These are phyloP conservation scores for Margarornis squamiger DNA, from an alignment of 2,797 vertebrate genomes.

Conservation along the genomic window DNA sequence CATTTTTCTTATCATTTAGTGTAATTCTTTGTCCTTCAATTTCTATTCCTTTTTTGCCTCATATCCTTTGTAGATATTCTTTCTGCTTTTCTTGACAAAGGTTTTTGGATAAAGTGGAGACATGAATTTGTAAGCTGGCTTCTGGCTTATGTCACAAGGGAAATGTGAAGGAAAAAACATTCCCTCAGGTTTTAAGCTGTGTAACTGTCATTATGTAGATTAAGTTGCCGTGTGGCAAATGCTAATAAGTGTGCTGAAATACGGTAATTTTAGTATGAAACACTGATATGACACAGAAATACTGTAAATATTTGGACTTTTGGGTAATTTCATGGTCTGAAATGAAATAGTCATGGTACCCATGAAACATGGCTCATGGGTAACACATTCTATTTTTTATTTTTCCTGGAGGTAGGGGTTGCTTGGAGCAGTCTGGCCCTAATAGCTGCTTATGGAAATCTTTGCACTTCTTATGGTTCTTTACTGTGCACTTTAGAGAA, in stretches of 20 bases:
- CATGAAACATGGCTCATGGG: neutral
- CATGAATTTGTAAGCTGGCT: neutral
- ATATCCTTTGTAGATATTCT: neutral
- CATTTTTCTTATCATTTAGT: neutral
- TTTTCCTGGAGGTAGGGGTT: neutral
- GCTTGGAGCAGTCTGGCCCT: fast-evolving
- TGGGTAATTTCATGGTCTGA: neutral
- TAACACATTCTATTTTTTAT: neutral
- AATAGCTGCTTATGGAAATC: neutral
- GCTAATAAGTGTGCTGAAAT: neutral
- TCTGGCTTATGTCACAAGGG: neutral
- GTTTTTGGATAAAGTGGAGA: neutral
- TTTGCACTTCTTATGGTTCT: neutral
- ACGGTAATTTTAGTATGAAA: neutral
- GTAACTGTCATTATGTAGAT: neutral
- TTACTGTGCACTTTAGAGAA: neutral
- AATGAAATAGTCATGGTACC: neutral
- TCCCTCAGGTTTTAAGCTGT: neutral
- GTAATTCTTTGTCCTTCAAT: neutral
- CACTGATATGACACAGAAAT: neutral
- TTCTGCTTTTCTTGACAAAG: neutral
- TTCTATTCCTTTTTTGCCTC: neutral
- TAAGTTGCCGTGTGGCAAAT: neutral
- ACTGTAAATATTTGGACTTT: neutral
- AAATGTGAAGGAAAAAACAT: neutral